Base-by-base conservation (phyloP, 2,113 vertebrate genomes). In the Campylomormyrus tamandua region DNA sequence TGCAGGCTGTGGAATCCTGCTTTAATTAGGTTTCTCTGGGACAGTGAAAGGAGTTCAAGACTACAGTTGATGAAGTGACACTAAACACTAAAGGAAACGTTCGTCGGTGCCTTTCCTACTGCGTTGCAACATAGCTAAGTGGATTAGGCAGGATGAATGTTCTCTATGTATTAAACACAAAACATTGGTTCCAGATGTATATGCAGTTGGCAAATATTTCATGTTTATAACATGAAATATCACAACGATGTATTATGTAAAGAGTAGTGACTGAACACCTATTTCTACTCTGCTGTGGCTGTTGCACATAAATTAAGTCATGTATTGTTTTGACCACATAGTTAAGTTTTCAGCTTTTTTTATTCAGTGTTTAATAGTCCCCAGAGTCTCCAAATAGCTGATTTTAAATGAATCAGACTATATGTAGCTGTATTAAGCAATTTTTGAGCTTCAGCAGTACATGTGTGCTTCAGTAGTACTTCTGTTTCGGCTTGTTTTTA, bases 211-310 rank as follows among this genome's bases (percentile, higher is more conserved):
- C 74, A 27, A 74, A 89, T 89, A 89, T 46, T 52, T 89, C 45
- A 80, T 89, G 88, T 89, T 80, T 80, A 42, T 5, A 80, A 42
- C 15, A 42, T 80, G 74, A 80, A 58, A 56, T 52, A 87, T 87
- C 31, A 46, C 87, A 46, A 21, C n/a, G 87, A 88, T 24, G 87
- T 88, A 62, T 66, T 88, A 88, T 88, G 87, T 56, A 62, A 88
- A 88, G 56, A 62, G 87, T 39, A 31, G 87, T 66, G 58, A 88
- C n/a, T 45, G 87, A 62, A 88, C 58, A 62, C 58, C 87, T 62
- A 66, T 88, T 62, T 88, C 87, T 42, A 13, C 87, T 66, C 42
- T 27, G 87, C 42, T 42, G 53, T 62, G 19, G 56, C 39, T 39
- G 42, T 88, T 66, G 35, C 42, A 80, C 35, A 42, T 80, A 80